Percentiles rank a stretch among this genome's conserved stretches.
These are phyloP conservation scores for Holcopasites calliopsidis DNA, from an alignment of 1,140 invertebrate species.

Conservation along the genomic window DNA sequence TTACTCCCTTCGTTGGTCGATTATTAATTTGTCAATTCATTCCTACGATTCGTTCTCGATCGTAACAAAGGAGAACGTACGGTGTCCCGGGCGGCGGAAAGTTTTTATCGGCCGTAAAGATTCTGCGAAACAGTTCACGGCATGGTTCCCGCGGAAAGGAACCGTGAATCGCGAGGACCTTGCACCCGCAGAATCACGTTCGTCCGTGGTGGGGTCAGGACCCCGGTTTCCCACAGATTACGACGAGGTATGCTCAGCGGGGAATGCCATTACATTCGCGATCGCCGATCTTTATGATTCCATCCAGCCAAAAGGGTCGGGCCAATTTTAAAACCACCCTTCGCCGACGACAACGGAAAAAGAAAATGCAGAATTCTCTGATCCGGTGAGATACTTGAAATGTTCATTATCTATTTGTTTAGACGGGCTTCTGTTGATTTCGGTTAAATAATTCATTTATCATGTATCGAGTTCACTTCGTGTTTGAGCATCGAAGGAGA, in stretches of 20 bases:
- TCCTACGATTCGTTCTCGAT: background rate
- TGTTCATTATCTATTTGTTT: background rate
- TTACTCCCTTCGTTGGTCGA: background rate
- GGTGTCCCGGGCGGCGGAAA: background rate
- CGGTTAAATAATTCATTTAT: too few relatives aligned
- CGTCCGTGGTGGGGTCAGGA: slow-evolving; percentile 51
- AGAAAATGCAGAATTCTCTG: background rate
- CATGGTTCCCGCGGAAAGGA: slow-evolving; percentile 28
- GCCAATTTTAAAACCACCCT: slow-evolving; percentile 53
- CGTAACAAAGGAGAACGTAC: background rate
- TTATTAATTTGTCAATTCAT: background rate
- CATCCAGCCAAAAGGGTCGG: slow-evolving; percentile 59
- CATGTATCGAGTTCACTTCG: too few relatives aligned
- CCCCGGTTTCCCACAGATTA: slow-evolving; percentile 61
- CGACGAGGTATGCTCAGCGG: slow-evolving; percentile 61
- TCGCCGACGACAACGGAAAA: slow-evolving; percentile 25
- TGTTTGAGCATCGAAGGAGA: too few relatives aligned
- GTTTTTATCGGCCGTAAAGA: slow-evolving; percentile 23
- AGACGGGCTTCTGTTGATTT: too few relatives aligned
- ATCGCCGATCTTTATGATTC: slow-evolving; percentile 67
- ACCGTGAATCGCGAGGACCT: slow-evolving; percentile 57
- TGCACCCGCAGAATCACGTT: slow-evolving; percentile 61
- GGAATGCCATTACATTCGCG: slow-evolving; percentile 66
- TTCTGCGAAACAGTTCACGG: slow-evolving; percentile 34
- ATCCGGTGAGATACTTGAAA: background rate